Conservation (phyloP, 2,888 invertebrate species). For the Spicauda simplicius region DNA sequence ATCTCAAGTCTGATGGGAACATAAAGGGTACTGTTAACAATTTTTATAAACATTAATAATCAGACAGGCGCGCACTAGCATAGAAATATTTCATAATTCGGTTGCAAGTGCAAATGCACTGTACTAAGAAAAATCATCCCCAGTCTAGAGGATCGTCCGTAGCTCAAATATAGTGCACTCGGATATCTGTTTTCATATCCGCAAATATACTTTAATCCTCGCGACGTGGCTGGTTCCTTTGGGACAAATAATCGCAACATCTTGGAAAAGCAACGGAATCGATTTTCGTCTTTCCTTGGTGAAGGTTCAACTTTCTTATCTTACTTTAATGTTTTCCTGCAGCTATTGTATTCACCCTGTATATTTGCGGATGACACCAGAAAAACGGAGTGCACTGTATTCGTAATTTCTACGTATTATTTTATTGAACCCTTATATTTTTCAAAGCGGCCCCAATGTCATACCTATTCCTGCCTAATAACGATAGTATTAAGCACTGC, state of each 20-base stretch:
- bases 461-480: too few species aligned
- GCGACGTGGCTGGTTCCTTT: background rate
- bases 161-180: background rate
- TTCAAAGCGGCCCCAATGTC: too few species aligned
- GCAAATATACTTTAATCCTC: conserved; percentile 2
- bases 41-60: too few species aligned
- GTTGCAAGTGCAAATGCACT: background rate
- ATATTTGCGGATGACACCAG: too few species aligned
- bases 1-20: too few species aligned
- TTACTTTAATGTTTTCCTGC: background rate
- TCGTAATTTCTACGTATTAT: too few species aligned
- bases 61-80: too few species aligned
- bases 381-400: too few species aligned
- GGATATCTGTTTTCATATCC: background rate
- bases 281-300: background rate
- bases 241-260: background rate
- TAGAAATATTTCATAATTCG: background rate
- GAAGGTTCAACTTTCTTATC: background rate
- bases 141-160: background rate
- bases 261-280: background rate
- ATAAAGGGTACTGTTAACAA: too few species aligned
- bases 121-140: background rate
- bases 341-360: background rate
- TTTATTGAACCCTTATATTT: too few species aligned
- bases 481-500: too few species aligned